Conservation (phyloP, 2,113 vertebrate species). For the Gallinago jamesoni region DNA sequence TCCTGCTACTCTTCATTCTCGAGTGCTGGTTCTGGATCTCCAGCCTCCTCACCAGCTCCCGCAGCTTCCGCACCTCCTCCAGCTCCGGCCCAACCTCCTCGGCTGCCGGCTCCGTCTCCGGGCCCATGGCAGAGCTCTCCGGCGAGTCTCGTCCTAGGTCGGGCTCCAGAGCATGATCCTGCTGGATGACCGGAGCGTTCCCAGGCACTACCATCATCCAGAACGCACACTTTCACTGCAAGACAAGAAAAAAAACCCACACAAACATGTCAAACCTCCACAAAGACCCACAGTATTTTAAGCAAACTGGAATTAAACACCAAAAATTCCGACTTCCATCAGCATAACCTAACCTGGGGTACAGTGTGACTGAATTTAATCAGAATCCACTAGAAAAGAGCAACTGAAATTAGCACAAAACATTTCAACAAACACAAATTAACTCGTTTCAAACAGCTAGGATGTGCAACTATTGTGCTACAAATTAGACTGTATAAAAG, state of each 20-base stretch:
- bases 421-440: neutral
- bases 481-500: neutral
- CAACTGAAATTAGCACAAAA: rapidly evolving
- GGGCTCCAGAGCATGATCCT: conserved; percentile 68
- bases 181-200: conserved; percentile 74
- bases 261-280: neutral
- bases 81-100: conserved; percentile 76
- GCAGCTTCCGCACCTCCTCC: conserved; percentile 87
- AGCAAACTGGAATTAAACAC: rapidly evolving
- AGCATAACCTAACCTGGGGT: rapidly evolving
- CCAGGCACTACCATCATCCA: conserved; percentile 89
- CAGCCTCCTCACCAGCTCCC: conserved; percentile 85
- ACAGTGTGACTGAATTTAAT: neutral
- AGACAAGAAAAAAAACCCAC: neutral
- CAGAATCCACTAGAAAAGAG: neutral
- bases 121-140: conserved; percentile 49
- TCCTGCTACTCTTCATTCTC: conserved; percentile 73
- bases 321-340: rapidly evolving
- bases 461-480: neutral
- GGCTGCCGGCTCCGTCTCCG: conserved; percentile 48
- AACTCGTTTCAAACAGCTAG: rapidly evolving
- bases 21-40: conserved; percentile 89
- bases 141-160: conserved; percentile 60
- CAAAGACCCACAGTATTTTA: rapidly evolving
- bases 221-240: neutral